A percentile compares a stretch with the other conserved stretches of the same genome.
These are phyloP conservation scores for Holotrichia oblita DNA, from an alignment of 1,140 invertebrate genomes.

Conservation along the genomic window DNA sequence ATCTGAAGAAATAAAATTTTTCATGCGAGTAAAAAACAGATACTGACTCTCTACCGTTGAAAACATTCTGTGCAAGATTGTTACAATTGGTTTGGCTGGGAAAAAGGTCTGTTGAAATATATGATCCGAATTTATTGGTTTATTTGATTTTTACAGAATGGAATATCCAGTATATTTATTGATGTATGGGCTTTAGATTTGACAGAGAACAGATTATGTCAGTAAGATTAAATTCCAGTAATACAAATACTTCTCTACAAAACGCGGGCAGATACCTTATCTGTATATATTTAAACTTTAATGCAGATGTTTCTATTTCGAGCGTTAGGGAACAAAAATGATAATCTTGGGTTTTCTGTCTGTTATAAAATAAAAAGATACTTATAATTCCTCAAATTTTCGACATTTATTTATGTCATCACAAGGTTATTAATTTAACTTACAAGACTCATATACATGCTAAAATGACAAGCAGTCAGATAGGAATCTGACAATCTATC, in stretches of 20 bases:
- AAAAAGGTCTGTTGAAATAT: neutral
- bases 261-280: neutral
- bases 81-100: neutral
- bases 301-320: too few relatives aligned
- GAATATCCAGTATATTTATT: neutral
- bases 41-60: neutral
- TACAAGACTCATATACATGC: too few relatives aligned
- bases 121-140: neutral
- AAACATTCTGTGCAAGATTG: neutral
- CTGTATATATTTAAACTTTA: neutral
- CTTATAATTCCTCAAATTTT: too few relatives aligned
- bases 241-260: too few relatives aligned
- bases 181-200: neutral
- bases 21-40: neutral
- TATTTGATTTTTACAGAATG: neutral
- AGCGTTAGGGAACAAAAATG: too few relatives aligned
- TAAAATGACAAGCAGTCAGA: too few relatives aligned
- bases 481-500: too few relatives aligned
- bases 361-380: too few relatives aligned
- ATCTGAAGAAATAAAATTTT: conserved; percentile 13
- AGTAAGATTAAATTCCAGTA: too few relatives aligned
- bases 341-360: too few relatives aligned
- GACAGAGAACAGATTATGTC: neutral
- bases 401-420: too few relatives aligned
- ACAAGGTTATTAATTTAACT: too few relatives aligned